Base-by-base conservation (phyloP, 2,888 invertebrate genomes). In the Cactoblastis cactorum region DNA sequence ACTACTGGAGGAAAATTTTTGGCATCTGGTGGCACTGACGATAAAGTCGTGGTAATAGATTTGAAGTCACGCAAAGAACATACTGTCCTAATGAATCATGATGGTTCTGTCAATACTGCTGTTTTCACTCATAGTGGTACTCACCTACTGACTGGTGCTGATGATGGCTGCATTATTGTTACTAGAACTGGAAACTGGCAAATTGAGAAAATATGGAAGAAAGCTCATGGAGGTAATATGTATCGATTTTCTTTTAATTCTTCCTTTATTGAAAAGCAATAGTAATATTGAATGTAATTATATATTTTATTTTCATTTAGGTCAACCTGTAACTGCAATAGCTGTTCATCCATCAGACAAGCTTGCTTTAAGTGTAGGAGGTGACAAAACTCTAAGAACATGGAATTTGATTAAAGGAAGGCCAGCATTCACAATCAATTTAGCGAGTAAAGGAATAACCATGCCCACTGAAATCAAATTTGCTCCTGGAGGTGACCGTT, bases 351-450 rank as follows among this genome's bases (percentile, higher is more conserved):
- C 97, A 1, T 94, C 94, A 64, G 97, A 97, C 11, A 97, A 97
- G 83, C 70, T 98, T 58, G 96, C 97, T 0, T 82, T 98, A 6
- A 95, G 97, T 9, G 91, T 97, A 34, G 97, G 97, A 12, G 93
- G 92, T 45, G 98, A 98, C 80, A 93, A 92, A 62, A 94, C 95
- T 3, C 79, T 98, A 41, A 90, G 94, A 66, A 98, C 98, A 2
- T 98, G 98, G 98, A 98, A 98, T 88, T 90, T 98, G 55, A 91
- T 98, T 0, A 97, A 97, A 78, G 98, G 98, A 0, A 92, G 97
- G 54, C 94, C 94, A 63, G 98, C 97, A 0, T 98, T 96, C 76
- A 94, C 95, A 0, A 95, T 95, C n/a, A 97, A 97, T 77, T 86
- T 98, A 28, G 92, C 93, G 56, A 94, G 91, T 68, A 94, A 93